Conservation (phyloP, 2,113 vertebrate species). For the Eolophus roseicapilla region DNA sequence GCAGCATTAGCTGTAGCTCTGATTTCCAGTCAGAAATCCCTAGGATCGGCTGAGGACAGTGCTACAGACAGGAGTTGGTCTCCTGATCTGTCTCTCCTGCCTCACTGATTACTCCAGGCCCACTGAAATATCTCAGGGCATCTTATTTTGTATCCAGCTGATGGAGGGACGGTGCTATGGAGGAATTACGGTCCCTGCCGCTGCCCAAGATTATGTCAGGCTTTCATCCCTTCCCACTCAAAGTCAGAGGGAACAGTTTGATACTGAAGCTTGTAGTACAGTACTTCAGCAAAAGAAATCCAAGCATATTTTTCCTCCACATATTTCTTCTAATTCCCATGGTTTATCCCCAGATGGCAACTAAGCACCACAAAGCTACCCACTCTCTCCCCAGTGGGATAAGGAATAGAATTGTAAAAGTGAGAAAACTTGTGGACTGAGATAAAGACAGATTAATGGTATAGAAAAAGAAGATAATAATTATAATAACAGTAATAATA, state of each 20-base stretch:
- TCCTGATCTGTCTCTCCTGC: background rate
- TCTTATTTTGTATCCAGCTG: background rate
- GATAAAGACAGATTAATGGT: background rate
- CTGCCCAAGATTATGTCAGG: background rate
- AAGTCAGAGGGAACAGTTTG: background rate
- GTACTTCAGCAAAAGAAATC: background rate
- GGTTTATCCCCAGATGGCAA: background rate
- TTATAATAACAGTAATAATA: background rate
- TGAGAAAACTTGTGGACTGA: background rate
- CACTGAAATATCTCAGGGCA: background rate
- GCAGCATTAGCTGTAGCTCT: conserved; percentile 56
- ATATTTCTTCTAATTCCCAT: background rate
- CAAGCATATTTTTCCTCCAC: background rate
- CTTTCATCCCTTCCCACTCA: background rate
- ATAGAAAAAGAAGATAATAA: background rate
- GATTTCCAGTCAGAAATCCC: conserved; percentile 61
- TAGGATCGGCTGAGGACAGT: conserved; percentile 49
- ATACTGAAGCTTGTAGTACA: background rate
- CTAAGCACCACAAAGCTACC: background rate
- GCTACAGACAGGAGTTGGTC: background rate
- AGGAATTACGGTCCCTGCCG: background rate
- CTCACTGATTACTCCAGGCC: background rate
- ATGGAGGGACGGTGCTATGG: background rate
- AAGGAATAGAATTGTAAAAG: background rate
- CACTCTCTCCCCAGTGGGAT: background rate